Percentiles rank a stretch among this genome's conserved stretches.
Evolutionary conservation across 1,140 invertebrate genomes (phyloP).

Genomic region (Drosophila repleta): DNA sequence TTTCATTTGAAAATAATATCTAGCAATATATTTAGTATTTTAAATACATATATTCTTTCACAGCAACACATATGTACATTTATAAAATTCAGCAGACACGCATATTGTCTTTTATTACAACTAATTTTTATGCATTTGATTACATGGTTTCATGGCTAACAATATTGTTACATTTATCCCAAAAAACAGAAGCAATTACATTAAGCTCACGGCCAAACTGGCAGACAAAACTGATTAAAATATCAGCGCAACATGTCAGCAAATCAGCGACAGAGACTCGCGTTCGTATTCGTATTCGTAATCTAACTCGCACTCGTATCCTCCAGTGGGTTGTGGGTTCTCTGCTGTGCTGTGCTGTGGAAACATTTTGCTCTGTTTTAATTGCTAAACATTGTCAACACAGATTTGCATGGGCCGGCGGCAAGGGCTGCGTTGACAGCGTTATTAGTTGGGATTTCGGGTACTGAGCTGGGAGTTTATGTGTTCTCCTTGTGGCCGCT

Average conservation of each 20-base stretch:
- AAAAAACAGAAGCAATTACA: too few relatives aligned
- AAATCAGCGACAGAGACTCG: slow-evolving; percentile 23
- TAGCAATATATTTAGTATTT: too few relatives aligned
- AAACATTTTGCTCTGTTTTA: slow-evolving; percentile 58
- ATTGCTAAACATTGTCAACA: slow-evolving; percentile 78
- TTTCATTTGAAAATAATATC: too few relatives aligned
- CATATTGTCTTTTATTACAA: too few relatives aligned
- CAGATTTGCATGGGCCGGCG: slow-evolving; percentile 65
- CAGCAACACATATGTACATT: too few relatives aligned
- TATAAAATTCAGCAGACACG: too few relatives aligned
- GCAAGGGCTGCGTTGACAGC: slow-evolving; percentile 58
- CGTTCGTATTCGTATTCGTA: background rate
- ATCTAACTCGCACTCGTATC: background rate
- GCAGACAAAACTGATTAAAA: slow-evolving; percentile 49
- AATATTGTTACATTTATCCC: background rate
- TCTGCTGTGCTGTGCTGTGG: slow-evolving; percentile 18
- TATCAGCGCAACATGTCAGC: slow-evolving; percentile 47
- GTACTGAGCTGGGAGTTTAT: slow-evolving; percentile 29
- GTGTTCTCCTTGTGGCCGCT: slow-evolving; percentile 43
- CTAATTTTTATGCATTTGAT: too few relatives aligned
- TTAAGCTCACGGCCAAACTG: slow-evolving; percentile 18
- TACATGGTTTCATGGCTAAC: too few relatives aligned
- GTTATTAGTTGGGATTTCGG: slow-evolving; percentile 64
- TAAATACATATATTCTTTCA: too few relatives aligned
- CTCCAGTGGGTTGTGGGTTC: slow-evolving; percentile 20